These are phyloP conservation scores for Chymomyza fuscimana DNA, from an alignment of 2,888 invertebrate species.

Conservation along the genomic window DNA sequence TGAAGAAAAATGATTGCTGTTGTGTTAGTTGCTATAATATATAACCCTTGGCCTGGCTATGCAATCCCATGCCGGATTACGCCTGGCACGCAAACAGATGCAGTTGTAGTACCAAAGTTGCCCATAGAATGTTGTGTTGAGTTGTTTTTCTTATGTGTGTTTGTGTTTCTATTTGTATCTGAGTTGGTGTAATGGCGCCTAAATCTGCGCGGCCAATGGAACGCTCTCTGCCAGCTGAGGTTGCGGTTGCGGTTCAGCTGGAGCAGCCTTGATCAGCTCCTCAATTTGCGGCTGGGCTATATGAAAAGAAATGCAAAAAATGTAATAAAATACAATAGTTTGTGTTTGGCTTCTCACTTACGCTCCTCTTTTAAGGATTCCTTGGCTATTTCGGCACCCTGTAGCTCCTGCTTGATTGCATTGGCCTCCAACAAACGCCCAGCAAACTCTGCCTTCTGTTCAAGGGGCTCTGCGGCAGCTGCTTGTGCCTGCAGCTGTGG, in stretches of 20 bases:
- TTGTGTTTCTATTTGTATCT: slow-evolving; percentile 8
- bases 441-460: slow-evolving; percentile 56
- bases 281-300: slow-evolving; percentile 38
- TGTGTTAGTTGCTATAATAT: slow-evolving; percentile 59
- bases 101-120: slow-evolving; percentile 66
- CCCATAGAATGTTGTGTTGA: slow-evolving; percentile 45
- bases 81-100: slow-evolving; percentile 54
- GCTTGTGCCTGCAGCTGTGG: slow-evolving; percentile 18
- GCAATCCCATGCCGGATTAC: slow-evolving; percentile 21
- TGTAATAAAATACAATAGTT: background rate
- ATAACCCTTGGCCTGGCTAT: slow-evolving; percentile 48
- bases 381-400: slow-evolving; percentile 33
- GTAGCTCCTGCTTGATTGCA: slow-evolving; percentile 55
- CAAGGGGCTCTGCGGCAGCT: slow-evolving; percentile 48
- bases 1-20: slow-evolving; percentile 50
- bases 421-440: slow-evolving; percentile 64
- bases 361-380: slow-evolving; percentile 47
- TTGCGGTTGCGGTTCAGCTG: slow-evolving; percentile 23
- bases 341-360: slow-evolving; percentile 33
- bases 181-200: background rate
- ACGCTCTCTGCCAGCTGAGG: slow-evolving; percentile 39
- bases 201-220: slow-evolving; percentile 41
- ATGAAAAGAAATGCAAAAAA: background rate
- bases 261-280: slow-evolving; percentile 20
- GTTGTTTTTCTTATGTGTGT: slow-evolving; percentile 4